Conservation (phyloP, 2,888 invertebrate species). For the Drosophila kambysellisi region DNA sequence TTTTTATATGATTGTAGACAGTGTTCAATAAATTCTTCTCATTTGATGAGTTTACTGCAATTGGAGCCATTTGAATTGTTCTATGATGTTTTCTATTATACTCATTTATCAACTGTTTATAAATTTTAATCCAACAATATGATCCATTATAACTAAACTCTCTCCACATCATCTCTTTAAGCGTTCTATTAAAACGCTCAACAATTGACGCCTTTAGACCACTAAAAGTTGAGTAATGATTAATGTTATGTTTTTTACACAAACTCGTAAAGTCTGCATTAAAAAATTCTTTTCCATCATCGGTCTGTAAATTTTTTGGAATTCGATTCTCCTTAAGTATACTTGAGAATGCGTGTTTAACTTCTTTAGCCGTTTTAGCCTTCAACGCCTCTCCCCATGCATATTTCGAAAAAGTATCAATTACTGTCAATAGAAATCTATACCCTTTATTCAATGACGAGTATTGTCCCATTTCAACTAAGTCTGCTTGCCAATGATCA, state of each 20-base stretch:
- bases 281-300: slow-evolving; percentile 13
- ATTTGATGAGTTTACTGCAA: too few species aligned
- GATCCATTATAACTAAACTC: not conserved
- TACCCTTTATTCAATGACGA: not conserved
- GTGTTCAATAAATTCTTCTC: too few species aligned
- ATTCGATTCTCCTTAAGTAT: not conserved
- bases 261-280: not conserved
- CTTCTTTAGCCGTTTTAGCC: not conserved
- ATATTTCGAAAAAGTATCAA: not conserved
- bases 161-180: slow-evolving; percentile 4
- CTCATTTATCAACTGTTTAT: too few species aligned
- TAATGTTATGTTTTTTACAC: not conserved
- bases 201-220: not conserved
- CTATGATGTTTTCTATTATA: too few species aligned
- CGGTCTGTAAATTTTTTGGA: slow-evolving; percentile 28
- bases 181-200: slow-evolving; percentile 6
- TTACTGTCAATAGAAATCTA: not conserved
- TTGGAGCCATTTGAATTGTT: too few species aligned
- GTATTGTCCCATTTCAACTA: not conserved
- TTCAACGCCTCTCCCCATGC: not conserved
- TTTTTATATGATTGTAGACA: too few species aligned
- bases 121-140: too few species aligned
- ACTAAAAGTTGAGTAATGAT: slow-evolving; percentile 5
- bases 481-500: not conserved
- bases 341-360: not conserved